Conservation (phyloP, 2,888 invertebrate genomes). For the Epistrophella euchroma region DNA sequence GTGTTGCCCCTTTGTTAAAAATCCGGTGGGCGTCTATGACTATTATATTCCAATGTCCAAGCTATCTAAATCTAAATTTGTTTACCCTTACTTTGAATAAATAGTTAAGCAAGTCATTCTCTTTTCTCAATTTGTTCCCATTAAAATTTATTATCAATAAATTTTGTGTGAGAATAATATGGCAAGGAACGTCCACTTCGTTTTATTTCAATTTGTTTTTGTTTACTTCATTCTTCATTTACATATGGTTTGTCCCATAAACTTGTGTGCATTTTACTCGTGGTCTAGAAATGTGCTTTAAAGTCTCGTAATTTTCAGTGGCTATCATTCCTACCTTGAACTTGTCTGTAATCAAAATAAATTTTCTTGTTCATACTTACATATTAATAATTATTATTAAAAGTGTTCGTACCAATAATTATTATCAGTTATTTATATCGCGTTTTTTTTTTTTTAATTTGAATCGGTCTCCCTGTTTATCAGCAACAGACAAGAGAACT, state of each 20-base stretch:
- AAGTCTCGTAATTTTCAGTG: background rate
- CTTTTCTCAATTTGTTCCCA: background rate
- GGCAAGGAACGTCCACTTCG: background rate
- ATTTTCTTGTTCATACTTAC: background rate
- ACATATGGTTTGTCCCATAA: background rate
- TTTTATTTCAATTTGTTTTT: background rate
- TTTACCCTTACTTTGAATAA: background rate
- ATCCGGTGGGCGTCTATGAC: background rate
- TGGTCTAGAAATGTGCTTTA: background rate
- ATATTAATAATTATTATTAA: background rate
- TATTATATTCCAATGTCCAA: background rate
- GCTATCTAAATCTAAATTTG: background rate
- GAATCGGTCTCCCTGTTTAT: background rate
- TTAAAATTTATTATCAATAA: background rate
- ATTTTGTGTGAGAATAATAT: background rate
- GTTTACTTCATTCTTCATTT: background rate
- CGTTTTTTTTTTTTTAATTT: background rate
- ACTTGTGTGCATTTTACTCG: background rate
- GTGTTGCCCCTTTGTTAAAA: no score
- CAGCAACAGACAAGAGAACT: background rate
- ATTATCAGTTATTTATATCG: background rate
- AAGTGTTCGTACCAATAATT: background rate
- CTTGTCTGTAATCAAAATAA: background rate
- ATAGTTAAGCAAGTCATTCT: background rate
- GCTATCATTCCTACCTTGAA: constrained; percentile 1